Base-by-base conservation (phyloP, 2,113 vertebrate species). In the Baryphthengus martii region DNA sequence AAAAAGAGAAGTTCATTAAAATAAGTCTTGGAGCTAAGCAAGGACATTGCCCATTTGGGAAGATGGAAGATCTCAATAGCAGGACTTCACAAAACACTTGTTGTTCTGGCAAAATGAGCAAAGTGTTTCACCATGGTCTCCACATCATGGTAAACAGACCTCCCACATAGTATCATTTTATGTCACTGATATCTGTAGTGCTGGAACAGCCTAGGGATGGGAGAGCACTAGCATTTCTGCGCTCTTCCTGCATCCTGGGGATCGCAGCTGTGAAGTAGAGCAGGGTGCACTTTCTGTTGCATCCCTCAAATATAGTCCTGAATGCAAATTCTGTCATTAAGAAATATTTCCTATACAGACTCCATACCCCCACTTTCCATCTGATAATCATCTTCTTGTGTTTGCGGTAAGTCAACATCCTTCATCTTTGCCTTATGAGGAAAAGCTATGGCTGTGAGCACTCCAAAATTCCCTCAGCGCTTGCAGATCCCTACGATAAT, bases 321-420 rank as follows among this genome's bases (percentile, higher is more conserved):
- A 95, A 96, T 86, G 87, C 97, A 93, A 73, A 59, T 78, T 88
- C 83, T 50, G 31, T 92, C 92, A 85, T 88, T 90, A 96, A 94
- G 96, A 97, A 97, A 85, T 93, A 88, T 81, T 98, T 90, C 84
- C 91, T 96, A 96, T 97, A 97, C 91, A 95, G 89, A 95, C 72
- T 96, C 88, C 93, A 92, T 93, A 91, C 79, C 95, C 93, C 72
- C 31, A 67, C 91, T 98, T 97, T 97, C 97, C 97, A 68, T 97
- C 92, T 95, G 93, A 96, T 96, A 97, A 97, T 95, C 91, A 96
- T 96, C 92, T 97, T 97, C 96, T 97, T 95, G 96, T 97, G 95
- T 97, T 96, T 93, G 88, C 79, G 68, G 91, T 95, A 97, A 97
- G 79, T 92, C 92, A 92, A 97, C 90, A 97, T 97, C 92, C 97